These are phyloP conservation scores for Drosophila pandora DNA, from an alignment of 1,140 invertebrate species.

Conservation along the genomic window DNA sequence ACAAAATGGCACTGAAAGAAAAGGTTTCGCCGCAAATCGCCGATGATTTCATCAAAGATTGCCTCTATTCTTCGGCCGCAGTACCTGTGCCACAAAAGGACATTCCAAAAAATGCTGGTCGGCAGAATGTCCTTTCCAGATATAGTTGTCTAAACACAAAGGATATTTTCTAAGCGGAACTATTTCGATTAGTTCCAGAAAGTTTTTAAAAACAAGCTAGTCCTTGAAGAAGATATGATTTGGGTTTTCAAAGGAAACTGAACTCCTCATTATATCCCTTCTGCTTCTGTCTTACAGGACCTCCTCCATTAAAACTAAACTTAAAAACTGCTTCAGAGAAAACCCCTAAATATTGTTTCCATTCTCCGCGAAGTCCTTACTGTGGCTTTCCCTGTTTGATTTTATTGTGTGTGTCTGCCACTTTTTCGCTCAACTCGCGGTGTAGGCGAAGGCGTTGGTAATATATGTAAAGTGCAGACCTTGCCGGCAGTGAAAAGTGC, in stretches of 20 bases:
- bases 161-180: too few species aligned
- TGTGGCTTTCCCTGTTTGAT: background rate
- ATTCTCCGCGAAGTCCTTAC: background rate
- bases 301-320: too few species aligned
- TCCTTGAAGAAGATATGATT: too few species aligned
- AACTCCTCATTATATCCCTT: too few species aligned
- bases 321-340: too few species aligned
- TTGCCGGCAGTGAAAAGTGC: background rate
- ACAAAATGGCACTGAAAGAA: conserved; percentile 11
- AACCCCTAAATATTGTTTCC: background rate
- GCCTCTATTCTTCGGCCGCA: background rate
- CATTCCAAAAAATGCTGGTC: background rate
- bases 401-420: background rate
- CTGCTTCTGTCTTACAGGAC: too few species aligned
- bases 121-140: too few species aligned
- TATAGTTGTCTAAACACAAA: background rate
- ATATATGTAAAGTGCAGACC: conserved; percentile 42
- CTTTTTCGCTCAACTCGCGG: background rate
- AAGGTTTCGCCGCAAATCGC: background rate
- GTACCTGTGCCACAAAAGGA: background rate
- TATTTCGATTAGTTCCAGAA: background rate
- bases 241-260: too few species aligned
- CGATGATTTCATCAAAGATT: background rate
- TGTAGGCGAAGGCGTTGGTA: conserved; percentile 28
- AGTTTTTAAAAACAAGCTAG: too few species aligned